Evolutionary conservation across 2,797 vertebrate genomes (phyloP).

Genomic region (Melanotaenia maccullochi): DNA sequence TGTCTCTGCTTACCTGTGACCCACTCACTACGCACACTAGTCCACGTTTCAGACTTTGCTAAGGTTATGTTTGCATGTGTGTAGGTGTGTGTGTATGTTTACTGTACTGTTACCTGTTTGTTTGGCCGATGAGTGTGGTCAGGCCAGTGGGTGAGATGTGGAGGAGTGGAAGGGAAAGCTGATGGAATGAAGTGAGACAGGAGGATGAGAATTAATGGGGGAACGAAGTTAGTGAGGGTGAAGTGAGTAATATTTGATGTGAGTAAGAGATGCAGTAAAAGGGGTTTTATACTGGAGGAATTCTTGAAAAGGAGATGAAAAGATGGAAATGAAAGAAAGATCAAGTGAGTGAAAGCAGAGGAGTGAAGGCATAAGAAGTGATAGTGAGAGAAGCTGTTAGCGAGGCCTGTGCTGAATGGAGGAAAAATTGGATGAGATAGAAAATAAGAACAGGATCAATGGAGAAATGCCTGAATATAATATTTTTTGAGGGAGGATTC

Average conservation of each 20-base stretch:
- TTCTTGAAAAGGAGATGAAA: constrained; percentile 9
- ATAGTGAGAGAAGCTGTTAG: background rate
- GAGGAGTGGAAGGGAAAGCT: constrained; percentile 13
- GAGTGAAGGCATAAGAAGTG: background rate
- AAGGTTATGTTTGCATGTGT: constrained; percentile 45
- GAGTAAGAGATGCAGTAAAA: constrained; percentile 34
- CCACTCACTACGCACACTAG: constrained; percentile 33
- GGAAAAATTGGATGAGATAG: background rate
- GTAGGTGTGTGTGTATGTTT: constrained; percentile 51
- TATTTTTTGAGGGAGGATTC: background rate
- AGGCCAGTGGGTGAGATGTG: constrained; percentile 31
- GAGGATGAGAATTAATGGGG: constrained; percentile 10
- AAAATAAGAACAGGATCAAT: background rate
- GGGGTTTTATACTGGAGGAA: constrained; percentile 15
- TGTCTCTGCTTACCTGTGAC: constrained; percentile 69
- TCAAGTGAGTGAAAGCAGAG: constrained; percentile 10
- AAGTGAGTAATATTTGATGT: constrained; percentile 50
- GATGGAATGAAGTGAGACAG: background rate
- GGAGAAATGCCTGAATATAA: constrained; percentile 4
- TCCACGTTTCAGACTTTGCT: constrained; percentile 59
- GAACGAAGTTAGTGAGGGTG: constrained; percentile 31
- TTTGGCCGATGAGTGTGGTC: constrained; percentile 43
- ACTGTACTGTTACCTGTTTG: constrained; percentile 62
- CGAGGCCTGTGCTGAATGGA: background rate
- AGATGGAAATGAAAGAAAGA: constrained; percentile 1